phyloP scores from a whole-genome alignment of 2,888 invertebrate species.

The Melikaiella ostensackeni region DNA sequence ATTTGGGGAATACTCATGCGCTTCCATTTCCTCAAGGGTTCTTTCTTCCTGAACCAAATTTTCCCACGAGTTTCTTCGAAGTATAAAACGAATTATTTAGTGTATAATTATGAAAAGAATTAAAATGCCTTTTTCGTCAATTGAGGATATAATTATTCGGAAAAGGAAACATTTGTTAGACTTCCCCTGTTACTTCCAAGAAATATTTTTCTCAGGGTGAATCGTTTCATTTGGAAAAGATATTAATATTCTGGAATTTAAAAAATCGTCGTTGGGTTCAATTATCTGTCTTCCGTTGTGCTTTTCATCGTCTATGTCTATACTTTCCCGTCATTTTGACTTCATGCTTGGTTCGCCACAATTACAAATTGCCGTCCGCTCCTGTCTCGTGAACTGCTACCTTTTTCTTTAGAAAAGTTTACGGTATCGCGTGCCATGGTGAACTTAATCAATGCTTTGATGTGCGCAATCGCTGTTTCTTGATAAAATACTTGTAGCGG shows the following conservation, averaged over 20 bases:
- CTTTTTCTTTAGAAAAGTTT: conserved; percentile 16
- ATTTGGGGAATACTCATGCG: too few relatives aligned
- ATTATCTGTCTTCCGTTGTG: conserved; percentile 33
- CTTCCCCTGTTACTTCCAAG: conserved; percentile 1
- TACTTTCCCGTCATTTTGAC: conserved; percentile 41
- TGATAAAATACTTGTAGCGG: conserved; percentile 48
- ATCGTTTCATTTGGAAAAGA: conserved; percentile 27
- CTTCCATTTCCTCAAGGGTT: not conserved
- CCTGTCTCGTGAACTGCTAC: conserved; percentile 29
- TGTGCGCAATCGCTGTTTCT: conserved; percentile 45
- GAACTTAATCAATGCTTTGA: conserved; percentile 64
- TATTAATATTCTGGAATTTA: conserved; percentile 26
- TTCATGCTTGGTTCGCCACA: conserved; percentile 22
- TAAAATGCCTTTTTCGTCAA: not conserved
- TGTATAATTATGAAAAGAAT: not conserved
- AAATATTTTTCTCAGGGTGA: conserved; percentile 18
- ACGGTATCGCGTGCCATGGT: conserved; percentile 54
- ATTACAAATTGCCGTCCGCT: conserved; percentile 23
- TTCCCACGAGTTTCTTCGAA: not conserved
- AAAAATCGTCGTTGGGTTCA: conserved; percentile 23
- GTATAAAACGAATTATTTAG: not conserved
- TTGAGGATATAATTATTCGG: not conserved
- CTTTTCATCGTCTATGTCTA: conserved; percentile 25
- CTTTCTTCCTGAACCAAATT: not conserved
- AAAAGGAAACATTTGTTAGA: not conserved